Conservation (phyloP, 2,888 invertebrate genomes). For the Smittia sp. region DNA sequence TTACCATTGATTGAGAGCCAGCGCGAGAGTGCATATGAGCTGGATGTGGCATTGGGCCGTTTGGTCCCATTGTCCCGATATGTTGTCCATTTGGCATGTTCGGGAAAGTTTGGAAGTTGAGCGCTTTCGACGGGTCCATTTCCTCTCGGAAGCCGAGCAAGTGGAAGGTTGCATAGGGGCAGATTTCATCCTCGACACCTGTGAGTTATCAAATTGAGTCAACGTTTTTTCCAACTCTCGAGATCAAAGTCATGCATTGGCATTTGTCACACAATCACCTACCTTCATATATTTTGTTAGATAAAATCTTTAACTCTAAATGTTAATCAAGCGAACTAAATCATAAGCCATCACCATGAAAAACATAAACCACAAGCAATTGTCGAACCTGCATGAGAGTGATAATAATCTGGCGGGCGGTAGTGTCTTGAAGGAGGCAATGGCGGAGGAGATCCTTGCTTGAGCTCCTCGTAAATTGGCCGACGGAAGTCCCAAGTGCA, state of each 20-base stretch:
- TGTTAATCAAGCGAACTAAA: neutral
- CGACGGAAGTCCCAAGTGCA: constrained; percentile 88
- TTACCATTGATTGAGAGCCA: constrained; percentile 84
- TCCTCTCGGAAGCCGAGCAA: constrained; percentile 91
- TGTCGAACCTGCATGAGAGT: constrained; percentile 34
- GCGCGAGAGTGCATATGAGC: constrained; percentile 69
- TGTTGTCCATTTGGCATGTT: constrained; percentile 65
- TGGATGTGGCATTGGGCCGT: constrained; percentile 69
- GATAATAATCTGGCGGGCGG: constrained; percentile 14
- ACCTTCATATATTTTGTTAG: neutral
- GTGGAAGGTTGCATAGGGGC: constrained; percentile 96
- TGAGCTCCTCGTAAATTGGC: constrained; percentile 86
- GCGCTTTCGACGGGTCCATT: constrained; percentile 88
- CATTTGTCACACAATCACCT: no score
- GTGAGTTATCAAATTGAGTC: neutral
- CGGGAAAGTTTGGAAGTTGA: constrained; percentile 85
- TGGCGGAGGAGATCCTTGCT: constrained; percentile 57
- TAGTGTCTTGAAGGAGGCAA: constrained; percentile 49
- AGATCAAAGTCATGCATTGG: no score
- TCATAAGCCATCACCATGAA: neutral
- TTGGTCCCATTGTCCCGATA: constrained; percentile 79
- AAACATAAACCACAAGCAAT: neutral
- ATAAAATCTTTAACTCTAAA: no score
- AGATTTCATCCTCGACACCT: constrained; percentile 96
- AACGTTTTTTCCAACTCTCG: no score